Conservation (phyloP, 1,140 invertebrate genomes). For the Stenopsyche tienmushanensis region DNA sequence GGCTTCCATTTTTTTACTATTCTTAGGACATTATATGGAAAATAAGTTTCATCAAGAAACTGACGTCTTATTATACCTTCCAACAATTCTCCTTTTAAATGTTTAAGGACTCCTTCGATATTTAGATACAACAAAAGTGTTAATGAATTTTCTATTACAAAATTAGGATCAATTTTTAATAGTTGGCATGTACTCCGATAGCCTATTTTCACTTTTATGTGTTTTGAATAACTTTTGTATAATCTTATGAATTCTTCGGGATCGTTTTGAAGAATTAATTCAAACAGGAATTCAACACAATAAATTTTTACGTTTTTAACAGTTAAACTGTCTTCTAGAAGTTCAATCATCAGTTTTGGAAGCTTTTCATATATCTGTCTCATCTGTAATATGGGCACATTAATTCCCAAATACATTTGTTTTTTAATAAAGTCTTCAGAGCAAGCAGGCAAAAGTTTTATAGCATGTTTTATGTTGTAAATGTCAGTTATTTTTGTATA, state of each 20-base stretch:
- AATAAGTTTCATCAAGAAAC: too few species aligned
- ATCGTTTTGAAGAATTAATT: constrained; percentile 12
- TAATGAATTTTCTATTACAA: constrained; percentile 11
- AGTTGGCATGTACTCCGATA: constrained; percentile 10
- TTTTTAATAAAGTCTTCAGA: constrained; percentile 22
- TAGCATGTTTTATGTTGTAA: constrained; percentile 17
- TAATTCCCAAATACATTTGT: neutral
- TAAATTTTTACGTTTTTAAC: neutral
- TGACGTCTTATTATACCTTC: too few species aligned
- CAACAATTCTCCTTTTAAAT: constrained; percentile 24
- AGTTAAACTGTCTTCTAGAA: too few species aligned
- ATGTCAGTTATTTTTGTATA: constrained; percentile 6
- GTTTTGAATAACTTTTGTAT: neutral
- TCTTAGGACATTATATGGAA: neutral
- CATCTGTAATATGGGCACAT: constrained; percentile 13
- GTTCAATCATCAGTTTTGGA: constrained; percentile 20
- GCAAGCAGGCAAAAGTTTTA: constrained; percentile 27
- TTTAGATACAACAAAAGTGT: constrained; percentile 9
- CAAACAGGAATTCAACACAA: neutral
- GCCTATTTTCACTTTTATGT: constrained; percentile 18
- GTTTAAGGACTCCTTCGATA: constrained; percentile 11
- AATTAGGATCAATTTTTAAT: constrained; percentile 11
- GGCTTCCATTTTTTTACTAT: constrained; percentile 15
- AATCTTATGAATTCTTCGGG: constrained; percentile 18
- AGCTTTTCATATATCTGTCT: constrained; percentile 26